A percentile compares a stretch with the other conserved stretches of the same genome.
These are phyloP conservation scores for Sturmia bella DNA, from an alignment of 2,888 invertebrate species.

Conservation along the genomic window DNA sequence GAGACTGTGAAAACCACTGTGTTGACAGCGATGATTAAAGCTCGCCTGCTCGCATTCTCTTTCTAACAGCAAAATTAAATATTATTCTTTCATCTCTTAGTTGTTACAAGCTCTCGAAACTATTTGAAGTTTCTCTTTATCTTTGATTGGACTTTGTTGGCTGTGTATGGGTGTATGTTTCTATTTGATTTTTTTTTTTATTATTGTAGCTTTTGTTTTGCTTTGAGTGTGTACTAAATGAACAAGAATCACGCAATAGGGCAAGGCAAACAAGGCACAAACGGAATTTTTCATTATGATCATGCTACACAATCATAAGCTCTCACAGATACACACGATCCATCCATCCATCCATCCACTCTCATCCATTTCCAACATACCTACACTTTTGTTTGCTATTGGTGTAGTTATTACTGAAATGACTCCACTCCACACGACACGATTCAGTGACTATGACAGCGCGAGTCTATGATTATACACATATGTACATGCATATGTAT, in stretches of 20 bases:
- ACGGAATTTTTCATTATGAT: slow-evolving; percentile 70
- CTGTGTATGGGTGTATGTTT: neutral
- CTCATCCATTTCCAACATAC: slow-evolving; percentile 73
- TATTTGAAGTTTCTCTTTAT: slow-evolving; percentile 34
- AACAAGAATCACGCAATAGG: slow-evolving; percentile 81
- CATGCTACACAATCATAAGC: slow-evolving; percentile 54
- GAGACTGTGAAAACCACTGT: neutral
- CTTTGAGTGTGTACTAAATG: slow-evolving; percentile 51
- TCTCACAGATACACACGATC: slow-evolving; percentile 1
- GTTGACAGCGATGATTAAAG: neutral
- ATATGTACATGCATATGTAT: slow-evolving; percentile 8
- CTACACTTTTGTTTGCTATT: slow-evolving; percentile 44
- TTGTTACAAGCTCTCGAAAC: slow-evolving; percentile 37
- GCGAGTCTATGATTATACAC: slow-evolving; percentile 58
- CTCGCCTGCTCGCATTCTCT: too few relatives aligned
- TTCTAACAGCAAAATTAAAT: neutral
- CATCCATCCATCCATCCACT: slow-evolving; percentile 66
- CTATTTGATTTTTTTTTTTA: neutral
- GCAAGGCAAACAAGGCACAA: slow-evolving; percentile 80
- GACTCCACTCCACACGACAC: slow-evolving; percentile 77
- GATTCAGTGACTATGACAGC: slow-evolving; percentile 77
- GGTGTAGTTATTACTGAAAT: slow-evolving; percentile 44
- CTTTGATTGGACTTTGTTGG: slow-evolving; percentile 17
- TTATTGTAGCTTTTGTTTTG: slow-evolving; percentile 20
- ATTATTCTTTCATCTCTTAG: slow-evolving; percentile 15